Conservation (phyloP, 2,888 invertebrate species). For the Luffia ferchaultella region DNA sequence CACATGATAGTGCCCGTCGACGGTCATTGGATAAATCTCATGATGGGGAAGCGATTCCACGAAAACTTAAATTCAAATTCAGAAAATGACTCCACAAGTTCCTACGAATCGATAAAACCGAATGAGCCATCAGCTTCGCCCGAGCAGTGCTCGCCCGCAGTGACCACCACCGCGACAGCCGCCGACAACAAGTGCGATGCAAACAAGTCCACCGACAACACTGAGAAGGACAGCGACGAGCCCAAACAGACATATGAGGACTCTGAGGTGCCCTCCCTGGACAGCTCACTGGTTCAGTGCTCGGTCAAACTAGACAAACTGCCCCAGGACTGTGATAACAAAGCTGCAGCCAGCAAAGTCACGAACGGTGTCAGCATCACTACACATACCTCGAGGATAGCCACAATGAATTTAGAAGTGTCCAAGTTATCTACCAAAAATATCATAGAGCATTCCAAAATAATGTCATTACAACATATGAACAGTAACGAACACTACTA, state of each 20-base stretch:
- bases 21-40: conserved; percentile 66
- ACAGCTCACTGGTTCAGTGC: conserved; percentile 34
- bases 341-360: conserved; percentile 23
- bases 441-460: conserved; percentile 65
- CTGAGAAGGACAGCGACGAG: conserved; percentile 32
- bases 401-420: conserved; percentile 59
- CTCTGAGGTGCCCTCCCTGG: conserved; percentile 40
- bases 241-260: conserved; percentile 34
- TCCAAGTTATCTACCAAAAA: conserved; percentile 61
- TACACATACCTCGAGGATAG: conserved; percentile 50
- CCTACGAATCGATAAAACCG: conserved; percentile 49
- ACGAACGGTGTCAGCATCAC: conserved; percentile 33
- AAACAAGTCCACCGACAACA: conserved; percentile 34
- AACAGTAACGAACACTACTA: conserved; percentile 37
- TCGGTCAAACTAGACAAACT: conserved; percentile 48
- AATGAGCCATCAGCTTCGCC: conserved; percentile 34
- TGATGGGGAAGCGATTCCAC: conserved; percentile 70
- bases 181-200: conserved; percentile 47
- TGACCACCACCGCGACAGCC: conserved; percentile 36
- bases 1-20: conserved; percentile 64
- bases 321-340: conserved; percentile 38
- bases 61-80: conserved; percentile 56
- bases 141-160: conserved; percentile 71
- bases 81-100: conserved; percentile 64
- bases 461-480: conserved; percentile 60